These are phyloP conservation scores for Chamaetylas fuelleborni DNA, from an alignment of 2,113 vertebrate species.

Conservation along the genomic window DNA sequence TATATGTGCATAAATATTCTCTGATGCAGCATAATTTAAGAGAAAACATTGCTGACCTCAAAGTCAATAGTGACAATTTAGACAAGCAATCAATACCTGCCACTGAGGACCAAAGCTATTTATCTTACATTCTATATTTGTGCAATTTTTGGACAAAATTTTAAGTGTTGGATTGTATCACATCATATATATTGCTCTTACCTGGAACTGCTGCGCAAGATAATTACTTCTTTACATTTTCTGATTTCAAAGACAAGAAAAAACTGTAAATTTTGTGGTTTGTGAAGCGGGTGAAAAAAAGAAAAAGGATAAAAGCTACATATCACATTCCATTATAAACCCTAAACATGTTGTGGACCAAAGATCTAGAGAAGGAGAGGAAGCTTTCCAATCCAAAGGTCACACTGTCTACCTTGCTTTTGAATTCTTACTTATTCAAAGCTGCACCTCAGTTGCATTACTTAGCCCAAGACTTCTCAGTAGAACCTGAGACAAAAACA, in stretches of 20 bases:
- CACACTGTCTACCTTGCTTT: neutral
- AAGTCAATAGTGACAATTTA: neutral
- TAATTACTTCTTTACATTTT: neutral
- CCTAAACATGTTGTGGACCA: neutral
- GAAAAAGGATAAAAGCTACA: neutral
- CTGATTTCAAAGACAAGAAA: neutral
- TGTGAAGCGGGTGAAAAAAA: neutral
- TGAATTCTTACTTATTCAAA: neutral
- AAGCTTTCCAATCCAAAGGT: neutral
- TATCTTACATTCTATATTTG: neutral
- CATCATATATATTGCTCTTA: fast-evolving
- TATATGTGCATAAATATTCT: neutral
- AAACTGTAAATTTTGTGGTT: neutral
- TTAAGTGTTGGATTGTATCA: neutral
- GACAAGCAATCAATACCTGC: neutral
- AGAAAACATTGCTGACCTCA: neutral
- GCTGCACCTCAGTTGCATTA: neutral
- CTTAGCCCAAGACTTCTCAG: neutral
- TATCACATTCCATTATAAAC: neutral
- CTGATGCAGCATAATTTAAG: neutral
- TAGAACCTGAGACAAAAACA: neutral
- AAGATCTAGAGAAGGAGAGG: neutral
- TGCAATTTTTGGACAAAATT: neutral
- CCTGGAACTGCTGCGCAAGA: neutral
- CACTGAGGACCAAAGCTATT: neutral